Conservation (phyloP, 1,140 invertebrate species). For the Drosophila tani region DNA sequence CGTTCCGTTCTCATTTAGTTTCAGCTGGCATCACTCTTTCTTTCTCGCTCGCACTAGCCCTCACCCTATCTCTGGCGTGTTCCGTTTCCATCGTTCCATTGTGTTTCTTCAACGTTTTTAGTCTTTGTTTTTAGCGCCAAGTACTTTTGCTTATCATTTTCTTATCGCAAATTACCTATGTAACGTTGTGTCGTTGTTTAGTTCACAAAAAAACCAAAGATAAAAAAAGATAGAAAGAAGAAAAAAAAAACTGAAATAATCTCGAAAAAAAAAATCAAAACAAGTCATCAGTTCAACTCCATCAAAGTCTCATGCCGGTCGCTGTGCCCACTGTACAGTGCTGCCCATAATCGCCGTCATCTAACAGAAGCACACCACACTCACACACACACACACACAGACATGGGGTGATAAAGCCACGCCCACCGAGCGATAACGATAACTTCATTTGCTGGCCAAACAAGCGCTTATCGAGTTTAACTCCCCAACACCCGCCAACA, state of each 20-base stretch:
- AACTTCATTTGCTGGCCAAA: slow-evolving; percentile 50
- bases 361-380: slow-evolving; percentile 9
- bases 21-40: slow-evolving; percentile 28
- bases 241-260: slow-evolving; percentile 25
- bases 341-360: slow-evolving; percentile 40
- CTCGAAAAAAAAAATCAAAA: slow-evolving; percentile 36
- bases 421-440: slow-evolving; percentile 43
- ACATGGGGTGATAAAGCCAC: slow-evolving; percentile 17
- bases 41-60: slow-evolving; percentile 33
- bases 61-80: slow-evolving; percentile 10
- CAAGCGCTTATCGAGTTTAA: slow-evolving; percentile 46
- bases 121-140: slow-evolving; percentile 28
- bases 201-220: slow-evolving; percentile 57
- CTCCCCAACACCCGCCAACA: slow-evolving; percentile 9
- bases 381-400: slow-evolving; percentile 21
- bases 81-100: slow-evolving; percentile 24
- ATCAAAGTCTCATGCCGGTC: slow-evolving; percentile 29
- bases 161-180: slow-evolving; percentile 65
- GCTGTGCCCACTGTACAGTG: slow-evolving; percentile 44
- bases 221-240: slow-evolving; percentile 13
- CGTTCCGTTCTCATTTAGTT: slow-evolving; percentile 9
- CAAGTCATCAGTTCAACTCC: slow-evolving; percentile 18
- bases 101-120: not conserved
- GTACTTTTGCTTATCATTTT: slow-evolving; percentile 40
- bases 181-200: slow-evolving; percentile 82